Percentiles rank a stretch among this genome's conserved stretches.
Conservation (phyloP, 1,140 invertebrate species). For the Temnothorax curvispinosus region DNA sequence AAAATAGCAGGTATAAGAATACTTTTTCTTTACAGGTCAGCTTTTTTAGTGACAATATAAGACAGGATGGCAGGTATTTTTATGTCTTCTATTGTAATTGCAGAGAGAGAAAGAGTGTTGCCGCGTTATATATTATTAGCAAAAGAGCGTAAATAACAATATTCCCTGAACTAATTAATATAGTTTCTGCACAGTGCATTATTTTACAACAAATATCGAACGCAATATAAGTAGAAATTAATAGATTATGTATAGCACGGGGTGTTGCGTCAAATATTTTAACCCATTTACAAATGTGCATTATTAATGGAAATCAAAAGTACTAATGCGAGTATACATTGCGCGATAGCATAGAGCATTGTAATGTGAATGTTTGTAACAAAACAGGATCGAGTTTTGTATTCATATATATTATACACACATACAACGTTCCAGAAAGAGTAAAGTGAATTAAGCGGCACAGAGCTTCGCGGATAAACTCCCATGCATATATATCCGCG, state of each 20-base stretch:
- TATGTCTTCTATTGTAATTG: not conserved
- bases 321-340: not conserved
- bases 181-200: not conserved
- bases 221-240: conserved; percentile 26
- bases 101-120: not conserved
- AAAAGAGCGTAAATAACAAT: not conserved
- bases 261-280: conserved; percentile 26
- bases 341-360: not conserved
- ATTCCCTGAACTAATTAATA: conserved; percentile 8
- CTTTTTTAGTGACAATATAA: not conserved
- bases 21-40: not conserved
- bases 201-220: not conserved
- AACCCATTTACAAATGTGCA: not conserved
- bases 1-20: not conserved
- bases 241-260: not conserved
- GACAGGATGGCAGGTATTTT: not conserved
- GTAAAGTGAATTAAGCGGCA: conserved; percentile 43
- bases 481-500: not conserved
- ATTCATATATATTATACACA: not conserved
- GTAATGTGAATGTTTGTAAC: conserved; percentile 25
- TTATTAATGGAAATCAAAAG: conserved; percentile 26
- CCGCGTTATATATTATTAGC: not conserved
- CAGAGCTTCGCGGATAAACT: conserved; percentile 39
- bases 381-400: conserved; percentile 34
- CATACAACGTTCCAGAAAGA: not conserved